Conservation (phyloP, 2,888 invertebrate genomes). For the Oscheius sp. region DNA sequence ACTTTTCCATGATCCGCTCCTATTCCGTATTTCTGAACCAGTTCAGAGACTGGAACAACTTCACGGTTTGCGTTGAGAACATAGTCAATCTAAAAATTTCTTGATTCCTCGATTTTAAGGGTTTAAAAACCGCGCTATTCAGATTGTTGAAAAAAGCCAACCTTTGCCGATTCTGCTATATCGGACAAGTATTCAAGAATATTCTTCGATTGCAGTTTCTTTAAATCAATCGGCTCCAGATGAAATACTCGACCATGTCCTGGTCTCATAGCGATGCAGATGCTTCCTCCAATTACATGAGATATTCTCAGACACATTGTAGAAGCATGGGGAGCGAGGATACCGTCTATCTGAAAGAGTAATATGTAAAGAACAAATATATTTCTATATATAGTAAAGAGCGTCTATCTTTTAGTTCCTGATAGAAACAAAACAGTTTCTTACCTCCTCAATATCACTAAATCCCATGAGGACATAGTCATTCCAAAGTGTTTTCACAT, state of each 20-base stretch:
- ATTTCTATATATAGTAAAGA: not conserved
- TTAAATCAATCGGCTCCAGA: constrained; percentile 67
- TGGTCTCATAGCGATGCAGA: constrained; percentile 45
- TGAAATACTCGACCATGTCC: constrained; percentile 51
- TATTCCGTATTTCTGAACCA: constrained; percentile 21
- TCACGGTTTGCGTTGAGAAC: constrained; percentile 19
- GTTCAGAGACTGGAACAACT: constrained; percentile 10
- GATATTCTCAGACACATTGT: constrained; percentile 34
- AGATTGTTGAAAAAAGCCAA: constrained; percentile 17
- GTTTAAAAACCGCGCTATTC: not conserved
- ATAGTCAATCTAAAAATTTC: constrained; percentile 22
- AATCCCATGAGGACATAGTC: constrained; percentile 56
- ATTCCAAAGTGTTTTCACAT: constrained; percentile 60
- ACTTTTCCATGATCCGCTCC: constrained; percentile 25
- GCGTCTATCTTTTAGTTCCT: too few species aligned
- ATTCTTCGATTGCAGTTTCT: constrained; percentile 67
- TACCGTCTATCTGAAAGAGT: constrained; percentile 33
- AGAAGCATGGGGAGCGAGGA: constrained; percentile 38
- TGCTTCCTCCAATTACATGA: constrained; percentile 34
- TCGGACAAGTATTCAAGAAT: constrained; percentile 66
- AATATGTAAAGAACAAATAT: not conserved
- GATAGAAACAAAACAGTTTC: too few species aligned
- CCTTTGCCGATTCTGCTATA: constrained; percentile 66
- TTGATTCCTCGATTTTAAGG: not conserved
- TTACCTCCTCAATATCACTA: constrained; percentile 47